Evolutionary conservation across 2,888 invertebrate species (phyloP).

Genomic region (Eupithecia dodoneata): DNA sequence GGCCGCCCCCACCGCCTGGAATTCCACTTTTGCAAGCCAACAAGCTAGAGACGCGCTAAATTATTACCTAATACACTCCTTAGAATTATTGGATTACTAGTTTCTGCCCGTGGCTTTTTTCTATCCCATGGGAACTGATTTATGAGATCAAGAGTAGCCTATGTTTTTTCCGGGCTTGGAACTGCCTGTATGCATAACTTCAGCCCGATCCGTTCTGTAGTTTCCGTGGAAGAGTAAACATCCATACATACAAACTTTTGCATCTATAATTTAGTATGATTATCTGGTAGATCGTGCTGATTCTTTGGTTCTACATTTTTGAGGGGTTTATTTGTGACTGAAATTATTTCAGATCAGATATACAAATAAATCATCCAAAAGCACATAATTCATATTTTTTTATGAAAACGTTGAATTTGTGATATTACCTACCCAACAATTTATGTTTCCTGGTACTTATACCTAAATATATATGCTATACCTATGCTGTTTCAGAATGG

Average conservation of each 20-base stretch:
- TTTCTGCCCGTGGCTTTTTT: no score
- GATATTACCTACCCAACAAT: background rate
- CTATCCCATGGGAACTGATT: no score
- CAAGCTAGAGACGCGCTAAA: conserved; percentile 17
- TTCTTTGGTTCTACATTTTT: background rate
- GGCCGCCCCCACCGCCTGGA: conserved; percentile 57
- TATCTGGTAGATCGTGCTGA: no score
- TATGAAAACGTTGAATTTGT: background rate
- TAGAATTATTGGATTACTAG: background rate
- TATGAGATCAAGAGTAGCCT: no score
- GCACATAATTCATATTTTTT: background rate
- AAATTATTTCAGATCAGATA: background rate
- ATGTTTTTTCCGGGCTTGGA: no score
- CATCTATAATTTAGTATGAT: no score
- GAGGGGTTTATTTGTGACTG: background rate
- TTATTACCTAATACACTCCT: background rate
- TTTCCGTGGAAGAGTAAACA: no score
- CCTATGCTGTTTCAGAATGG: conserved; percentile 46
- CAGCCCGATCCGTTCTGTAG: no score
- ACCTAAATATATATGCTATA: background rate
- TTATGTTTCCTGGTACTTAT: background rate
- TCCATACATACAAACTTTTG: no score
- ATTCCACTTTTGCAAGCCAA: conserved; percentile 74
- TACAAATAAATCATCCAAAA: background rate
- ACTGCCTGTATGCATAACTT: no score